Conservation (phyloP, 2,113 vertebrate genomes). For the Nycticryphes semicollaris region DNA sequence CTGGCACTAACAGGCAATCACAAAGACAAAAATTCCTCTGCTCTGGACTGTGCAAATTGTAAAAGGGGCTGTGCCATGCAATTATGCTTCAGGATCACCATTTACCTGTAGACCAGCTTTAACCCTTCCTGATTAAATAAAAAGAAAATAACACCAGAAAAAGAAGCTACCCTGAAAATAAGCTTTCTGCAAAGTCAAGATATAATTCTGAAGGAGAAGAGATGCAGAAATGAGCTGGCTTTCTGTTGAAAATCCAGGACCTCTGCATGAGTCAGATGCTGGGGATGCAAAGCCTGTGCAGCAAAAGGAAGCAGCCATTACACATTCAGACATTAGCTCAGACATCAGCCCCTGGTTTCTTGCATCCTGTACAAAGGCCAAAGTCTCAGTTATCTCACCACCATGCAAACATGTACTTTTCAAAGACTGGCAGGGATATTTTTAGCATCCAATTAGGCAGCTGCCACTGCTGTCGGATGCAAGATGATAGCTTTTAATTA, state of each 20-base stretch:
- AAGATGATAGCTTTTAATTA: constrained; percentile 6
- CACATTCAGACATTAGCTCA: not conserved
- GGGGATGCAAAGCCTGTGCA: not conserved
- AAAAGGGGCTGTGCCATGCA: not conserved
- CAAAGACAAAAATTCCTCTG: not conserved
- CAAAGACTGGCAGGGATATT: not conserved
- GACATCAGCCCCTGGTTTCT: not conserved
- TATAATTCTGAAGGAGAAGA: not conserved
- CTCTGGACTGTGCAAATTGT: not conserved
- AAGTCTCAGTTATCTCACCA: not conserved
- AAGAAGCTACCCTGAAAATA: not conserved
- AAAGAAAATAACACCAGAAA: not conserved
- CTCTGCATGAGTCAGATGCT: constrained; percentile 36
- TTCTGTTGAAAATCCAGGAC: not conserved
- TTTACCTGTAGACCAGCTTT: not conserved
- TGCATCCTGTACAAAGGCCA: not conserved
- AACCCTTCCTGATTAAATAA: not conserved
- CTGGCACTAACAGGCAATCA: not conserved
- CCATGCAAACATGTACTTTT: not conserved
- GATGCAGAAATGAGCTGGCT: not conserved
- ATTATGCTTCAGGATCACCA: not conserved
- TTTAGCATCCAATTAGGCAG: not conserved
- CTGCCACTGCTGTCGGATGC: not conserved
- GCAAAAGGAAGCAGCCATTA: not conserved
- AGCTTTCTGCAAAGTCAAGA: not conserved